phyloP scores from a whole-genome alignment of 1,140 invertebrate species.

The Oedothorax gibbosus region DNA sequence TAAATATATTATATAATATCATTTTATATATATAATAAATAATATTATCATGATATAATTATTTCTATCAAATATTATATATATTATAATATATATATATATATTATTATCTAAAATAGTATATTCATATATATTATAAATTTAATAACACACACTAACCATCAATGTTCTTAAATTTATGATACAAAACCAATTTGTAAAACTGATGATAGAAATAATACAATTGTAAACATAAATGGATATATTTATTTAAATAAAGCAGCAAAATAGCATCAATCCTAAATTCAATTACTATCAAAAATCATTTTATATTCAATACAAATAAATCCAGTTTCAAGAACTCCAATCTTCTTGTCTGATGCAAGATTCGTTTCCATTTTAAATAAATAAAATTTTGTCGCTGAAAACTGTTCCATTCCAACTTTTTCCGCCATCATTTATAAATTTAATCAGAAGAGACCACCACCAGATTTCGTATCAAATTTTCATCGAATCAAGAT shows the following conservation, averaged over 20 bases:
- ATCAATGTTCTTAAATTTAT: background rate
- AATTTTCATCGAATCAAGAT: conserved; percentile 6
- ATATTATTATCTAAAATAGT: too few species aligned
- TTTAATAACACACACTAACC: background rate
- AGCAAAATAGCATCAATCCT: background rate
- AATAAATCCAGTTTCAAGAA: conserved; percentile 20
- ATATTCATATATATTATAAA: background rate
- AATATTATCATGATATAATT: too few species aligned
- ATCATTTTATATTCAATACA: background rate
- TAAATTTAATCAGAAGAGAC: conserved; percentile 22
- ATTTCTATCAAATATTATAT: too few species aligned
- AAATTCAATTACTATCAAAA: background rate
- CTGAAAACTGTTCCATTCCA: background rate
- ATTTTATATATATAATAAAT: too few species aligned
- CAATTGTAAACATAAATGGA: background rate
- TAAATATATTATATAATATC: too few species aligned
- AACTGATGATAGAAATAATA: background rate
- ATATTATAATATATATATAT: too few species aligned
- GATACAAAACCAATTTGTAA: background rate
- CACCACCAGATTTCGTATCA: conserved; percentile 9
- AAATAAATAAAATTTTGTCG: background rate
- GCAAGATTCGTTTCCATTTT: background rate
- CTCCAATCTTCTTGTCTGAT: background rate
- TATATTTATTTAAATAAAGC: background rate
- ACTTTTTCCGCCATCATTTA: background rate